Percentiles rank a stretch among this genome's conserved stretches.
Evolutionary conservation across 2,888 invertebrate genomes (phyloP).

Genomic region (Alsophila aescularia): DNA sequence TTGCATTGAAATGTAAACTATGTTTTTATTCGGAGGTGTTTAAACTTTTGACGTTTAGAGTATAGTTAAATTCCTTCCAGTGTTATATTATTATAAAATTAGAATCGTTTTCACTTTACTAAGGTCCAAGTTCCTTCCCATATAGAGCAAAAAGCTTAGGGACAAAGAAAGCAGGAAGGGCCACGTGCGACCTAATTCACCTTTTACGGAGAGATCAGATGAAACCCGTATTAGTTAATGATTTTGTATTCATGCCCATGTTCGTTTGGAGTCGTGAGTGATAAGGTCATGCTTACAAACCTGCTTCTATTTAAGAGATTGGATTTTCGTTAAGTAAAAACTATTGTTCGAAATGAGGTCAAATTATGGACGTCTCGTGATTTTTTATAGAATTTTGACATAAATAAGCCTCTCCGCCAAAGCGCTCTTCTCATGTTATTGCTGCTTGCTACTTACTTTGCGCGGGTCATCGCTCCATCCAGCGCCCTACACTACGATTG

Average conservation of each 20-base stretch:
- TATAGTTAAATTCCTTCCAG: too few species aligned
- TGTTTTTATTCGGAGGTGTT: too few species aligned
- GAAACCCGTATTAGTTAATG: slow-evolving; percentile 22
- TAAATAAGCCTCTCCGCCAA: too few species aligned
- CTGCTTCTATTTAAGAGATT: not conserved
- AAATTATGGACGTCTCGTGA: too few species aligned
- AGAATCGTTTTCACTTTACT: not conserved
- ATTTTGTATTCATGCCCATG: slow-evolving; percentile 25
- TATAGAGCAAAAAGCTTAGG: not conserved
- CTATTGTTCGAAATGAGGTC: not conserved
- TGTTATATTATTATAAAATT: not conserved
- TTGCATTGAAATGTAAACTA: too few species aligned
- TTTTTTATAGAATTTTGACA: too few species aligned
- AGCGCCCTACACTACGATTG: too few species aligned
- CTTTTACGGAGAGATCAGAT: slow-evolving; percentile 27
- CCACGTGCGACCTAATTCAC: slow-evolving; percentile 38
- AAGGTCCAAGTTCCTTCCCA: slow-evolving; percentile 19
- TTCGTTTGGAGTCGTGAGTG: slow-evolving; percentile 8
- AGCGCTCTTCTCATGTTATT: too few species aligned
- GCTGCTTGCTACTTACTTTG: too few species aligned
- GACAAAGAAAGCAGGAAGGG: slow-evolving; percentile 16
- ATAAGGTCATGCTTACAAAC: not conserved
- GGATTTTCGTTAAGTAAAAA: not conserved
- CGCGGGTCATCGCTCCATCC: too few species aligned
- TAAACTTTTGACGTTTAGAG: too few species aligned